Evolutionary conservation across 2,113 vertebrate genomes (phyloP).

Genomic region (Xiphias gladius): DNA sequence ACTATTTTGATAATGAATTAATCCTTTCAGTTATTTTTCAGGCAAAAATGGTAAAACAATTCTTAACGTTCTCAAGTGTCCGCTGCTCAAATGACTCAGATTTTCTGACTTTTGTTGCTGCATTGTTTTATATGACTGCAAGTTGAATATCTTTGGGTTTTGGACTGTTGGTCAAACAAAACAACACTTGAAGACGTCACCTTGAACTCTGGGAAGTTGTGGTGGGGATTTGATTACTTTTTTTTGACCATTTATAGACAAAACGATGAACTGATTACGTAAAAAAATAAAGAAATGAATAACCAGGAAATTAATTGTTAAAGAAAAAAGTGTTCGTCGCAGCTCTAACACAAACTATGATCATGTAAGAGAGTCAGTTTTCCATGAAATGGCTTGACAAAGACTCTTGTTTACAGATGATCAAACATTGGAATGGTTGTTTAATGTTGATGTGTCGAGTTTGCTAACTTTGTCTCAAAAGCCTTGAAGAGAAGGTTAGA

Average conservation of each 20-base stretch:
- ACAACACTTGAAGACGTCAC: not conserved
- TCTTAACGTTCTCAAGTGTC: too few species aligned
- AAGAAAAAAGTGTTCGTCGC: too few species aligned
- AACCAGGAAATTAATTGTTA: too few species aligned
- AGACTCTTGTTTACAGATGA: not conserved
- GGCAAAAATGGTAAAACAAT: too few species aligned
- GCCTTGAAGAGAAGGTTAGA: not conserved
- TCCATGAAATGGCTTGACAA: not conserved
- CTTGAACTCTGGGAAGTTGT: not conserved
- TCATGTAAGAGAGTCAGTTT: not conserved
- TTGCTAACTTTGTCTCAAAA: not conserved
- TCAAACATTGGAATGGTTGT: not conserved
- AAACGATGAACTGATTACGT: too few species aligned
- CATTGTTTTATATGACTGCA: too few species aligned
- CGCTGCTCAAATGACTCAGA: too few species aligned
- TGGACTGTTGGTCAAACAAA: not conserved
- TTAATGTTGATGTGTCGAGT: not conserved
- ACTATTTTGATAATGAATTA: too few species aligned
- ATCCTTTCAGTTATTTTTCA: not conserved
- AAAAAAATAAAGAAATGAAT: not conserved
- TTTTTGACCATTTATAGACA: too few species aligned
- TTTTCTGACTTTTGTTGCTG: too few species aligned
- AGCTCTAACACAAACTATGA: not conserved
- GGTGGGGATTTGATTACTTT: too few species aligned
- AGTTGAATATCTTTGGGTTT: not conserved